A percentile compares a stretch with the other conserved stretches of the same genome.
Evolutionary conservation across 2,888 invertebrate genomes (phyloP).

Genomic region (Metallyticus violacea): DNA sequence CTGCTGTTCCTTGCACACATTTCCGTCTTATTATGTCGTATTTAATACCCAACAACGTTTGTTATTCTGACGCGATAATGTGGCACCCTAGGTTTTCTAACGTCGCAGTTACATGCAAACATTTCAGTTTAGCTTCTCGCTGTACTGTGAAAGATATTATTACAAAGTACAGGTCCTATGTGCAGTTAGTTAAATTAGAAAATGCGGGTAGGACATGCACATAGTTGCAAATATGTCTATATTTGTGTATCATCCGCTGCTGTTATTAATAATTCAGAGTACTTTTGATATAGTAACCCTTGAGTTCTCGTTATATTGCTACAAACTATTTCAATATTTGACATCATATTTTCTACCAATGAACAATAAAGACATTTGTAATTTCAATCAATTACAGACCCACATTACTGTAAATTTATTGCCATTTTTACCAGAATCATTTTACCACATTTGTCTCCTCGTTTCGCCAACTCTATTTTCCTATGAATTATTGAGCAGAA

Average conservation of each 20-base stretch:
- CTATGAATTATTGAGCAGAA: too few relatives aligned
- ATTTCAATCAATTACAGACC: too few relatives aligned
- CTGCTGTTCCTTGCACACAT: not conserved
- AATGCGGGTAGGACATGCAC: not conserved
- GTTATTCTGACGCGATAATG: not conserved
- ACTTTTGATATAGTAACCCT: too few relatives aligned
- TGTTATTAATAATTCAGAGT: not conserved
- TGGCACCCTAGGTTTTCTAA: not conserved
- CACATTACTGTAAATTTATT: too few relatives aligned
- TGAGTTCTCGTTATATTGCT: too few relatives aligned
- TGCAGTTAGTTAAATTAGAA: not conserved
- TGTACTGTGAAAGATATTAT: not conserved
- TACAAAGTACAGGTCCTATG: not conserved
- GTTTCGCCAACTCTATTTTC: too few relatives aligned
- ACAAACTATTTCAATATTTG: too few relatives aligned
- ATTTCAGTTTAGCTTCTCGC: too few relatives aligned
- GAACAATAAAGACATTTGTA: too few relatives aligned
- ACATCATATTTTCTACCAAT: too few relatives aligned
- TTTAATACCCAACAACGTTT: not conserved
- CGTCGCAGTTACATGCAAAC: not conserved
- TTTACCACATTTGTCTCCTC: too few relatives aligned
- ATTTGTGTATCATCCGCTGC: not conserved
- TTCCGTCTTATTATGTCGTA: not conserved
- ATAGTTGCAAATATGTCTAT: not conserved
- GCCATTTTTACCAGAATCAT: too few relatives aligned